These are phyloP conservation scores for Ophion slaviceki DNA, from an alignment of 2,888 invertebrate genomes.

Conservation along the genomic window DNA sequence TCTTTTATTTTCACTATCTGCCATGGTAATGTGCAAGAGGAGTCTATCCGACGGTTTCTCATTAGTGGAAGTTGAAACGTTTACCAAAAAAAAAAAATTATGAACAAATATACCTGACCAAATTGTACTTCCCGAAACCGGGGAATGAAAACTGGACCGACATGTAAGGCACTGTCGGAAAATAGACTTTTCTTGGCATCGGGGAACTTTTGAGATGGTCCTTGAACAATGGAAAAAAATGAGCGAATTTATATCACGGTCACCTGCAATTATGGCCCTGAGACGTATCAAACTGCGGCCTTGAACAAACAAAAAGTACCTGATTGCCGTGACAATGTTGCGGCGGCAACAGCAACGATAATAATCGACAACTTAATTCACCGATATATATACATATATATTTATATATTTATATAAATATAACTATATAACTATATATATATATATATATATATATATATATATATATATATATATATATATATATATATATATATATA, in stretches of 20 bases:
- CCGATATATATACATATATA: constrained; percentile 49
- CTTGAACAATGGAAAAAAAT: constrained; percentile 82
- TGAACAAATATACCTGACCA: neutral
- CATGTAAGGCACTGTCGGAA: constrained; percentile 51
- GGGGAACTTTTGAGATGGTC: constrained; percentile 85
- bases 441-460: constrained; percentile 48
- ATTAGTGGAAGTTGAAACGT: neutral
- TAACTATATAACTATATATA: constrained; percentile 25
- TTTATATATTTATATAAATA: constrained; percentile 26
- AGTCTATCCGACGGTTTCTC: constrained; percentile 65
- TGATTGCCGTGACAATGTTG: constrained; percentile 31
- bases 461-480: constrained; percentile 39
- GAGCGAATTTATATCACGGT: constrained; percentile 6
- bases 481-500: neutral
- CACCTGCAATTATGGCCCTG: constrained; percentile 21
- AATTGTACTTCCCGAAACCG: neutral
- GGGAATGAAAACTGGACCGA: neutral
- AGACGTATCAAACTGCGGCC: constrained; percentile 43
- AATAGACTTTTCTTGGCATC: constrained; percentile 81
- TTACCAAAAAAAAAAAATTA: neutral
- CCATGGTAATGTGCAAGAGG: constrained; percentile 61
- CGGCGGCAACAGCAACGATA: constrained; percentile 48
- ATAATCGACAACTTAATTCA: constrained; percentile 50
- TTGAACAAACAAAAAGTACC: neutral
- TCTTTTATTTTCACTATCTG: constrained; percentile 46